phyloP scores from a whole-genome alignment of 2,113 vertebrate species.

The Microtus oregoni region DNA sequence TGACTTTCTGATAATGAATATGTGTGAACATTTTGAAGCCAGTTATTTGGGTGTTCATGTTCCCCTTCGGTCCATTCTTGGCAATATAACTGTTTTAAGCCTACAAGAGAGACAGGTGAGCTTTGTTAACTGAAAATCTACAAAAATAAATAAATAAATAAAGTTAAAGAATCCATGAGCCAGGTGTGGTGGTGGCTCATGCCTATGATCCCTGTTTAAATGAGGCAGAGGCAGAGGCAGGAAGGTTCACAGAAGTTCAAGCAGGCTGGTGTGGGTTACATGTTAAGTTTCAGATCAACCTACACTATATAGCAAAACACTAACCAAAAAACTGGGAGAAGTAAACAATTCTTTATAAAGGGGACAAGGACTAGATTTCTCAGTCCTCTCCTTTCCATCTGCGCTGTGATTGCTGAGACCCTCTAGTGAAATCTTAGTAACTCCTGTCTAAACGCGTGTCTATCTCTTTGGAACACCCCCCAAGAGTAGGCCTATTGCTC shows the following conservation, averaged over 20 bases:
- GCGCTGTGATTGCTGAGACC: background rate
- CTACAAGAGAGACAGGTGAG: background rate
- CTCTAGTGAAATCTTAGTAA: background rate
- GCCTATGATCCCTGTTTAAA: background rate
- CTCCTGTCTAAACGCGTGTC: background rate
- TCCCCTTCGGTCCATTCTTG: background rate
- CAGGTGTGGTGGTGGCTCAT: background rate
- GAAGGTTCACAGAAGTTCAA: background rate
- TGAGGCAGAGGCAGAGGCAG: background rate
- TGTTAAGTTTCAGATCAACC: background rate
- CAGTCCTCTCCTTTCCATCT: background rate
- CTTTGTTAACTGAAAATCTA: constrained; percentile 18
- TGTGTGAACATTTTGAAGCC: constrained; percentile 22
- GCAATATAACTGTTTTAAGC: background rate
- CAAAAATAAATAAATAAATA: background rate
- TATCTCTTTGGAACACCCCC: background rate
- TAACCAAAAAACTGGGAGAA: background rate
- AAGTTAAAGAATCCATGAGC: background rate
- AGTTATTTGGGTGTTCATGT: constrained; percentile 12
- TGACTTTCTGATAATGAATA: constrained; percentile 26
- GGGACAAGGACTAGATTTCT: background rate
- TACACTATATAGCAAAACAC: background rate
- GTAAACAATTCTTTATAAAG: background rate
- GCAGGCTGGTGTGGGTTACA: background rate
- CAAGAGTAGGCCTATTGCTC: background rate